phyloP scores from a whole-genome alignment of 1,140 invertebrate genomes.

The Xylocopa sonorina region DNA sequence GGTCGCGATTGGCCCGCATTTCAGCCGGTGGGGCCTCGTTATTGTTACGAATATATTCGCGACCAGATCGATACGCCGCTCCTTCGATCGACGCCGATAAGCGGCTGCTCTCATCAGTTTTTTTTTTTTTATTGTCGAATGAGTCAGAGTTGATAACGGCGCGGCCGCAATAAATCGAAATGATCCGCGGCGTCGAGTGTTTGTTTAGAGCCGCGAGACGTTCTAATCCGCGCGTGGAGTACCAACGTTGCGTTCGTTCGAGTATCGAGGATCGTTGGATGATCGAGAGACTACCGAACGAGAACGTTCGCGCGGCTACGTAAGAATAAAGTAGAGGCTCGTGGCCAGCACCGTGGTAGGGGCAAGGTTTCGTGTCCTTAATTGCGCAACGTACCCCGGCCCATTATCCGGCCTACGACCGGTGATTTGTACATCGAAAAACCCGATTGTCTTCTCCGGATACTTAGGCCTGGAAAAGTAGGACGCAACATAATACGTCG shows the following conservation, averaged over 20 bases:
- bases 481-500: slow-evolving; percentile 51
- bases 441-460: slow-evolving; percentile 26
- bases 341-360: neutral
- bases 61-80: too few species aligned
- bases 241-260: neutral
- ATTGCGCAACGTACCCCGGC: slow-evolving; percentile 18
- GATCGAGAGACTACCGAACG: neutral
- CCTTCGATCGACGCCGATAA: too few species aligned
- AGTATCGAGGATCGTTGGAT: neutral
- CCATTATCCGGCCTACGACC: slow-evolving; percentile 15
- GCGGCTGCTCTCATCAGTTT: too few species aligned
- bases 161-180: neutral
- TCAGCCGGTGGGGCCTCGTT: too few species aligned
- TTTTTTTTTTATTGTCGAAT: neutral
- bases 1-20: slow-evolving; percentile 8
- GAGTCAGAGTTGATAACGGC: too few species aligned
- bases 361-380: neutral
- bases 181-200: neutral
- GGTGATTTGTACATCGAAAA: slow-evolving; percentile 33
- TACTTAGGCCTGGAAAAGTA: slow-evolving; percentile 8
- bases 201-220: neutral
- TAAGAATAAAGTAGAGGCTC: too few species aligned
- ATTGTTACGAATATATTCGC: too few species aligned
- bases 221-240: neutral
- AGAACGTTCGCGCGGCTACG: neutral